Conservation (phyloP, 2,113 vertebrate genomes). For the Hemiscyllium ocellatum region DNA sequence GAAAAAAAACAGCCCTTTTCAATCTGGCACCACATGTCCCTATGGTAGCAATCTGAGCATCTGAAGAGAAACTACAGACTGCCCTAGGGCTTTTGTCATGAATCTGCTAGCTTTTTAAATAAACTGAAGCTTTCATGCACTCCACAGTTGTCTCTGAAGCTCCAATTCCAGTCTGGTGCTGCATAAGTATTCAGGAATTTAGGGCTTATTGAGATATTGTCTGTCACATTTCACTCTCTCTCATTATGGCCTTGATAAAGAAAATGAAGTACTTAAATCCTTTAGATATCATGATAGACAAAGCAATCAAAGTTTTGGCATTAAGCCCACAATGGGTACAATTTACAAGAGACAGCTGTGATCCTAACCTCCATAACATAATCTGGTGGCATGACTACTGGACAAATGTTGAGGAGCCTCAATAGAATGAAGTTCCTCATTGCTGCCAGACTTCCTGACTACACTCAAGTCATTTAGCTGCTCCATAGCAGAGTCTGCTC, state of each 20-base stretch:
- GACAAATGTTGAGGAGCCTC: not conserved
- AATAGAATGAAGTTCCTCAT: not conserved
- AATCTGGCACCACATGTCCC: not conserved
- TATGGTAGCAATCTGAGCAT: not conserved
- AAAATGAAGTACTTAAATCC: not conserved
- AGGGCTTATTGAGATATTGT: not conserved
- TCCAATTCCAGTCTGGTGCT: not conserved
- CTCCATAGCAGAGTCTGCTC: not conserved
- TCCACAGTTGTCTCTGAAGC: not conserved
- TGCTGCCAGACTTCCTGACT: not conserved
- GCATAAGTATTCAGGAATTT: not conserved
- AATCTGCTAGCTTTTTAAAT: not conserved
- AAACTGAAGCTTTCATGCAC: not conserved
- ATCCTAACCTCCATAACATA: not conserved
- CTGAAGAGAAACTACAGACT: not conserved
- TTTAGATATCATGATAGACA: not conserved
- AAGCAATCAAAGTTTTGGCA: not conserved
- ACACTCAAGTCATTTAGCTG: not conserved
- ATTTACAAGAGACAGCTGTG: not conserved
- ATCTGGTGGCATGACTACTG: not conserved
- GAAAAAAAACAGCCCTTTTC: not conserved
- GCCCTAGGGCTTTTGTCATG: not conserved
- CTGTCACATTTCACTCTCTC: not conserved
- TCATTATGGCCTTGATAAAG: not conserved
- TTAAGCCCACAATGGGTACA: not conserved